Evolutionary conservation across 1,140 invertebrate genomes (phyloP), one percentile per base, ranked within the genome.

Genomic region (Drosophila cardini): DNA sequence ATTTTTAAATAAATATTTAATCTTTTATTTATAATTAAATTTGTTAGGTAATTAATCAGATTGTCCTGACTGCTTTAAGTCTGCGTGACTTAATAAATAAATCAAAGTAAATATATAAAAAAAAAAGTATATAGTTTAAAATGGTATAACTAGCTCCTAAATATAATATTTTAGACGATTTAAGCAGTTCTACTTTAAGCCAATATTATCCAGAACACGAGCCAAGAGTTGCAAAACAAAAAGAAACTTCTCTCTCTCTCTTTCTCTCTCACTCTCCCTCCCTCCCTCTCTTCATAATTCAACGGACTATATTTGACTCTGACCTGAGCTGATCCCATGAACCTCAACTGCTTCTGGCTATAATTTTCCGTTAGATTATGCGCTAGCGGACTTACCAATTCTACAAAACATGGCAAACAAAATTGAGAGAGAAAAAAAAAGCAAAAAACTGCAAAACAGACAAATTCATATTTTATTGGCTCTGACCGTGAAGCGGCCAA

Each of bases 401-500:
- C 80, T 60, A 38, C 38, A 32, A 15, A 42, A 50, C 46, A 52
- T 36, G 56, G 21, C 21, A 4, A 67, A 26, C 21, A 42, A n/a
- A 38, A n/a, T 9, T 8, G 32, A 42, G 15, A 11, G 55, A 11
- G 16, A 6, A 30, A 21, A 8, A n/a, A 56, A 18, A 18, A 26
- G 56, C 30, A 62, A 30, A 45, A 67, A 75, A 67, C 16, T 56
- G 58, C 43, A 55, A 26, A 73, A 32, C 63, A 85, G 80, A 84
- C 80, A 84, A 85, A 86, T 86, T 86, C 83, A 86, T 86, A 86
- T 89, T 87, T 84, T 89, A 89, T 89, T 89, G 76, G 76, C 76
- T 75, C 76, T 62, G 83, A 74, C 80, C 84, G 42, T 72, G 72
- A 76, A 26, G 72, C 68, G 64, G 63, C 65, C 69, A 43, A 26